phyloP scores from a whole-genome alignment of 2,888 invertebrate genomes.

The Eupithecia subfuscata region DNA sequence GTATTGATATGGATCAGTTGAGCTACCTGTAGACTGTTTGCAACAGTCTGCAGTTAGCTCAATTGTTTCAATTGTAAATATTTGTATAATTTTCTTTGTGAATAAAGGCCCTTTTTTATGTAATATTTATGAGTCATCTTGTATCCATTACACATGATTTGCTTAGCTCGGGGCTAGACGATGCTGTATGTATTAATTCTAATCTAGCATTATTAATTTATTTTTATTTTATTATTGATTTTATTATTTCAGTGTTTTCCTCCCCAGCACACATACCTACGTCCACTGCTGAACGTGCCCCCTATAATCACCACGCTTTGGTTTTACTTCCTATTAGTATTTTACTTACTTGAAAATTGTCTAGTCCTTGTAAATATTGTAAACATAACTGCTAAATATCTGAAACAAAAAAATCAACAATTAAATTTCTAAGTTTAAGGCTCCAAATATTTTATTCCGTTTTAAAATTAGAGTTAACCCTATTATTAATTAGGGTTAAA shows the following conservation, averaged over 20 bases:
- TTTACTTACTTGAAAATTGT: constrained; percentile 34
- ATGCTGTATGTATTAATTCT: no score
- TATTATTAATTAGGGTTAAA: no score
- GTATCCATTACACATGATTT: no score
- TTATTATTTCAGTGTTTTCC: background rate
- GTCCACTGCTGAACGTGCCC: background rate
- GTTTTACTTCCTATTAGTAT: background rate
- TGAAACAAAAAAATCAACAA: constrained; percentile 33
- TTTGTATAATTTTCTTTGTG: no score
- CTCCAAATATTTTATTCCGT: background rate
- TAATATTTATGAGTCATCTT: no score
- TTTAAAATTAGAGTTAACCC: background rate
- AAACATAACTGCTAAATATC: constrained; percentile 37
- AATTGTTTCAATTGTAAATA: no score
- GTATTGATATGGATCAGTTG: no score
- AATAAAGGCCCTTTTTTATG: no score
- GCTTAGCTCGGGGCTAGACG: no score
- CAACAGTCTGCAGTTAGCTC: no score
- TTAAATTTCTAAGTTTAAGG: background rate
- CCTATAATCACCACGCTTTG: background rate
- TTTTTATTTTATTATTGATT: background rate
- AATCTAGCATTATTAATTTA: no score
- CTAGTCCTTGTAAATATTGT: constrained; percentile 33
- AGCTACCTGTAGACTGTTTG: no score
- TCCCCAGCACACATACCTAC: background rate